Base-by-base conservation (phyloP, 1,140 invertebrate species). In the Camponotus vicinus region DNA sequence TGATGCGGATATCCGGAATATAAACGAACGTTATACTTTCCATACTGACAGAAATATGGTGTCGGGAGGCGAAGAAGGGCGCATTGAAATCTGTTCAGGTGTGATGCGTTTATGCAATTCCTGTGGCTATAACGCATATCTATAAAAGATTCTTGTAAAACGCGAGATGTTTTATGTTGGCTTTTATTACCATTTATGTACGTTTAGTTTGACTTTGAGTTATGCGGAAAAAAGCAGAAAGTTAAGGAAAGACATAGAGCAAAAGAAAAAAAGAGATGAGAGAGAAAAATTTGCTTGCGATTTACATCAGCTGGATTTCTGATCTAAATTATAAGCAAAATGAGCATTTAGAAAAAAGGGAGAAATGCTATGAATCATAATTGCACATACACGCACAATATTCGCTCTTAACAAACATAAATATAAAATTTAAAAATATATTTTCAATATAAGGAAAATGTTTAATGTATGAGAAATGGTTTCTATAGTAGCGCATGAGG, bases 141-240 rank as follows among this genome's bases (percentile, higher is more conserved):
- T 52, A 49, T 15, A 49, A 71, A 70, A 45, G 37, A 61, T 27
- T 15, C 3, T 40, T 82, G 52, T 42, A 82, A 71, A 82, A 59
- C 13, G 37, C 37, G n/a, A 80, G 5, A 34, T 42, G 34, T 82
- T 82, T 82, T 55, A 59, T 69, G 79, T 59, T 73, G 40, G 13
- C 79, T 71, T 71, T 82, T 57, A 57, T 59, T 59, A 42, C 40
- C 13, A 21, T 45, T 73, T 59, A 59, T 59, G 59, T 32, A 80
- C 37, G 45, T 37, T 9, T 42, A 71, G 37, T 55, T 71, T n/a
- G 37, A 37, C 52, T 73, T 59, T 45, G 18, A 59, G 59, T 15
- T 52, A 32, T 3, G 7, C 13, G 6, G 49, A 52, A 52, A 70
- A 2, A 66, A 40, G 18, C 37, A 42, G 11, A 59, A 59, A 71